A percentile compares a stretch with the other conserved stretches of the same genome.
Evolutionary conservation across 2,113 vertebrate species (phyloP).

Genomic region (Prinia subflava): DNA sequence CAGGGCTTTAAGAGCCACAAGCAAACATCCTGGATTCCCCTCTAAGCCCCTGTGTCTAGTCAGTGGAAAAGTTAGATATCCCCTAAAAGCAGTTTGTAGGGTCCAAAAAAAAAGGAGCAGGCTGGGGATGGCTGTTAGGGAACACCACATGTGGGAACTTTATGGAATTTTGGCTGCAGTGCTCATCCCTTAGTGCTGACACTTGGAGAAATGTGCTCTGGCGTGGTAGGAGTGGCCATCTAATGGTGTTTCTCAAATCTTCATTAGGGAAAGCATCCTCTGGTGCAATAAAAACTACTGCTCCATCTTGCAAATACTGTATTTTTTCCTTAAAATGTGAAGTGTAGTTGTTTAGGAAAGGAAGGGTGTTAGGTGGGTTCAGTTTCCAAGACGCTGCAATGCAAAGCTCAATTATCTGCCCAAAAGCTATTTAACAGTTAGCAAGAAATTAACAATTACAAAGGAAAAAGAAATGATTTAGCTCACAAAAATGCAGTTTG

Average conservation of each 20-base stretch:
- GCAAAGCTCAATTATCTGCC: neutral
- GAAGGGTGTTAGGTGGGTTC: neutral
- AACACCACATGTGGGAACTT: neutral
- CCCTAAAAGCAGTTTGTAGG: neutral
- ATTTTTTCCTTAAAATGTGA: neutral
- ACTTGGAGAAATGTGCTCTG: neutral
- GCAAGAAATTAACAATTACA: neutral
- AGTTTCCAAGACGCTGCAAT: neutral
- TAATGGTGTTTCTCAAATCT: neutral
- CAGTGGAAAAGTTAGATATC: neutral
- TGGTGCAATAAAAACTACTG: neutral
- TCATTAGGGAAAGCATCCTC: neutral
- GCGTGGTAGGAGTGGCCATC: neutral
- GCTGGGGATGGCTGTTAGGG: neutral
- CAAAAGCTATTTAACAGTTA: neutral
- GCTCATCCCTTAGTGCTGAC: neutral
- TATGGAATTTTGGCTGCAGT: neutral
- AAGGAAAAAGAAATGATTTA: neutral
- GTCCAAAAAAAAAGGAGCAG: neutral
- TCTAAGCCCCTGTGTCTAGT: neutral
- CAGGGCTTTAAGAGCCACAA: neutral
- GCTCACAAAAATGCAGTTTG: neutral
- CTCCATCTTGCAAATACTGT: neutral
- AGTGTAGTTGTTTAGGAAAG: neutral
- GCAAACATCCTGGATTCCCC: neutral